These are phyloP conservation scores for Lamprologus lemairii DNA, from an alignment of 2,113 vertebrate genomes.

Conservation along the genomic window DNA sequence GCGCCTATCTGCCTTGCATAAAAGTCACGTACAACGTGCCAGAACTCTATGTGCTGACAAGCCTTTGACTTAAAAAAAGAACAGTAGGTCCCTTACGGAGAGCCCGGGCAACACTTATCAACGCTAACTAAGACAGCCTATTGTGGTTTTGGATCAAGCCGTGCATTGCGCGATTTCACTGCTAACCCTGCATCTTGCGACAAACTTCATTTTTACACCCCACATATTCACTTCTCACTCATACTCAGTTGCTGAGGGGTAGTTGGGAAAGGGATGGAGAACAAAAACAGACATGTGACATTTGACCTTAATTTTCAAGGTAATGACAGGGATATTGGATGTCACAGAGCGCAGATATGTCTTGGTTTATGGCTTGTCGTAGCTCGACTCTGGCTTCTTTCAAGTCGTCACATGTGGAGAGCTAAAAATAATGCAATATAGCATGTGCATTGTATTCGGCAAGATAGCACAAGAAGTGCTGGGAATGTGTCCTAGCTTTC, in stretches of 20 bases:
- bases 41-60: slow-evolving; percentile 8
- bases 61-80: slow-evolving; percentile 9
- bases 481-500: not conserved
- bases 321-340: not conserved
- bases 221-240: not conserved
- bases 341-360: not conserved
- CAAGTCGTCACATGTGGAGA: slow-evolving; percentile 1
- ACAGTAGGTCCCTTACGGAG: slow-evolving; percentile 2
- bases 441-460: not conserved
- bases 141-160: slow-evolving; percentile 21
- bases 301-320: slow-evolving; percentile 13
- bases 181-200: not conserved
- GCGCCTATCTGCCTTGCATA: slow-evolving; percentile 17
- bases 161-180: not conserved
- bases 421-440: slow-evolving; percentile 11
- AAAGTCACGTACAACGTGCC: not conserved
- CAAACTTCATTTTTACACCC: slow-evolving; percentile 5
- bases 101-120: slow-evolving; percentile 17
- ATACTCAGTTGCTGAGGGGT: not conserved
- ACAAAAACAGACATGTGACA: slow-evolving; percentile 21
- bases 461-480: slow-evolving; percentile 10
- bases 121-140: slow-evolving; percentile 1
- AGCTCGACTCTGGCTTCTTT: slow-evolving; percentile 21
- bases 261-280: not conserved
- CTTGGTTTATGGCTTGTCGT: not conserved